Conservation (phyloP, 2,113 vertebrate species). For the Suncus etruscus region DNA sequence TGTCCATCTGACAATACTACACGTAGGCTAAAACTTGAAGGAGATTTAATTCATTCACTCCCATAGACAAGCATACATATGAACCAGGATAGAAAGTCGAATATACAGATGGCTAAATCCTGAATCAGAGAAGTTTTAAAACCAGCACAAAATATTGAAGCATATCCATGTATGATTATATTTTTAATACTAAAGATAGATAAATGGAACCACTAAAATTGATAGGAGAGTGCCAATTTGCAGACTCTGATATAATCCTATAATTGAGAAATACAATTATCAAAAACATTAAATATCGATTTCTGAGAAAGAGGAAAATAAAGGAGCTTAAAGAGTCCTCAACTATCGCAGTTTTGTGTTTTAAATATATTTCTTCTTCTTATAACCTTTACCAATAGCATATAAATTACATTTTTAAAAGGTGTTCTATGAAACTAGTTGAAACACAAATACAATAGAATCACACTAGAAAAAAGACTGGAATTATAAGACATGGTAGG, state of each 20-base stretch:
- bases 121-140: neutral
- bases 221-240: neutral
- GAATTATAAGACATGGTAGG: neutral
- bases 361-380: neutral
- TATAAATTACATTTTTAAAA: neutral
- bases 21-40: neutral
- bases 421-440: conserved; percentile 12
- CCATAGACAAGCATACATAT: too few relatives aligned
- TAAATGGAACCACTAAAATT: neutral
- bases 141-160: neutral
- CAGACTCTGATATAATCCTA: neutral
- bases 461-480: neutral
- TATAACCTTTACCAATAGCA: neutral
- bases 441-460: neutral
- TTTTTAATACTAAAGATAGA: neutral
- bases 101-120: neutral
- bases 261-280: neutral
- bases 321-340: neutral
- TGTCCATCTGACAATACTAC: neutral
- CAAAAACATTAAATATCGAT: neutral
- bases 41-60: neutral
- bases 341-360: neutral
- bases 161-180: neutral
- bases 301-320: neutral
- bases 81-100: neutral